Evolutionary conservation across 2,797 vertebrate species (phyloP).

Genomic region (Heterohyrax brucei): DNA sequence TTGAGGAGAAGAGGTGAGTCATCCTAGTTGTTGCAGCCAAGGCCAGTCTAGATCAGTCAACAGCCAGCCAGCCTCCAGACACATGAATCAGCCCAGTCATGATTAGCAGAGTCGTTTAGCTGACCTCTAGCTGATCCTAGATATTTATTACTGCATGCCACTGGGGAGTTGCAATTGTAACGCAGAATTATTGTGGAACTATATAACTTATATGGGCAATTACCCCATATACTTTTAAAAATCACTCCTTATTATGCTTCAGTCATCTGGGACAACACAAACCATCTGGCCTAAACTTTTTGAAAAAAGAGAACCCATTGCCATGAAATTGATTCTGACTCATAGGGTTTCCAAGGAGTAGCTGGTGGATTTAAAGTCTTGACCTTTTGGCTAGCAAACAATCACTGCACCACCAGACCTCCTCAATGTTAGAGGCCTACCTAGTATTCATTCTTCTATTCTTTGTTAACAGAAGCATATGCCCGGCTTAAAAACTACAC

Average conservation of each 20-base stretch:
- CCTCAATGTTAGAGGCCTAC: neutral
- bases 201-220: conserved; percentile 19
- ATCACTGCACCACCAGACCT: too few species aligned
- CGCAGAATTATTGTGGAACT: neutral
- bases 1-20: neutral
- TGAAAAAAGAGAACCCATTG: neutral
- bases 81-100: neutral
- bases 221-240: neutral
- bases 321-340: too few species aligned
- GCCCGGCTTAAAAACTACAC: conserved; percentile 20
- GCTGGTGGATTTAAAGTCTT: too few species aligned
- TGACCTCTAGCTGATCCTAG: neutral
- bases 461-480: neutral
- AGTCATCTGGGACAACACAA: neutral
- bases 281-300: neutral
- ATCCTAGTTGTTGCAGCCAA: neutral
- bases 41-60: neutral
- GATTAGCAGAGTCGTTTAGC: conserved; percentile 9
- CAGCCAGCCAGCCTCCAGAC: neutral
- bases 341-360: too few species aligned
- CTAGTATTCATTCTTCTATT: neutral
- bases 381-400: too few species aligned
- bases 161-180: neutral
- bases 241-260: neutral
- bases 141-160: neutral